Base-by-base conservation (phyloP, 2,113 vertebrate genomes). In the Mixornis gularis region DNA sequence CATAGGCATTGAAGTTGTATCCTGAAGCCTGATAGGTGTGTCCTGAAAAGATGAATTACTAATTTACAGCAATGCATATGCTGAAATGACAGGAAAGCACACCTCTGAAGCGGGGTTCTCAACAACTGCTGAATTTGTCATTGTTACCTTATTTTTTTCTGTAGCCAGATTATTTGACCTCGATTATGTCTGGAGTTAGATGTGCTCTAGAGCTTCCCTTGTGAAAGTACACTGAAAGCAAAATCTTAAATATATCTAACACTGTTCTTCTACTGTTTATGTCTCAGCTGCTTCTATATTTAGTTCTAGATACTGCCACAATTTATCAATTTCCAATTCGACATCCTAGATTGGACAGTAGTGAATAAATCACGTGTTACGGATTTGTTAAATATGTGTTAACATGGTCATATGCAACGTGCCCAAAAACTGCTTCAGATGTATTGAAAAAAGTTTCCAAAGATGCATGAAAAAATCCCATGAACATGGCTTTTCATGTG, bases 1-100 rank as follows among this genome's bases (percentile, higher is more conserved):
- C 99, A 41, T 98, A 98, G 44, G 98, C 91, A 91, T 97, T 99
- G 96, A 99, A 99, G 91, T 85, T 99, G 96, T 99, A 99, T 38
- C 98, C 98, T 5, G 99, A 97, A 26, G 98, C 98, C 96, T 99
- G 99, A 84, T 98, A 99, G 22, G 96, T 96, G 32, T 98, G 90
- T 48, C 98, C 98, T 99, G 72, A 76, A 93, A 96, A 95, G 20
- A 93, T 27, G 14, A 90, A 88, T 89, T 38, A 64, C 11, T 7
- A 29, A 34, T 62, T 94, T 43, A 70, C 2, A 9, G 13, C 36
- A 48, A 19, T 22, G 52, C 13, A 29, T 10, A 27, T 38, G 36
- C 40, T 63, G 43, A 44, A 53, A 51, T 24, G 43, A 73, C 43
- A 87, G n/a, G 52, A 84, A 76, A 71, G 26, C 43, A 53, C 21